A percentile compares a stretch with the other conserved stretches of the same genome.
phyloP scores from a whole-genome alignment of 1,140 invertebrate species.

The Trialeurodes vaporariorum region DNA sequence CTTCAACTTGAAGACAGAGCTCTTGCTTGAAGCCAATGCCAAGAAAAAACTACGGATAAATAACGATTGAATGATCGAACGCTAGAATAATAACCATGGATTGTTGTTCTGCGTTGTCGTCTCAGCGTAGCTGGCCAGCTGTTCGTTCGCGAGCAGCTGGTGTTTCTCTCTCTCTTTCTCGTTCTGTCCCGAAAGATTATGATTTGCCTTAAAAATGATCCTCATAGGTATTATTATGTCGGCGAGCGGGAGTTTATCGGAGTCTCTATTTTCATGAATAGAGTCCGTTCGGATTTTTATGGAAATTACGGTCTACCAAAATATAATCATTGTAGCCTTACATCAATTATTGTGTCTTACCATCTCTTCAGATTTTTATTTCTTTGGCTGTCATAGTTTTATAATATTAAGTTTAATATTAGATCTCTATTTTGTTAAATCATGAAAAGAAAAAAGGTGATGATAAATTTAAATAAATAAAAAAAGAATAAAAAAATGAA shows the following conservation, averaged over 20 bases:
- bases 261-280: not conserved
- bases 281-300: not conserved
- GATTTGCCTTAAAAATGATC: not conserved
- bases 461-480: not conserved
- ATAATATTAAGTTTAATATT: constrained; percentile 1
- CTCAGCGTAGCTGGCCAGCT: too few relatives aligned
- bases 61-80: not conserved
- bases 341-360: not conserved
- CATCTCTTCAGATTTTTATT: not conserved
- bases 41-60: not conserved
- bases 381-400: not conserved
- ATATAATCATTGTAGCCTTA: not conserved
- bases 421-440: not conserved
- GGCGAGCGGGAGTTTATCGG: not conserved
- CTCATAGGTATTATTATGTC: not conserved
- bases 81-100: too few relatives aligned
- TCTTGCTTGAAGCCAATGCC: constrained; percentile 14
- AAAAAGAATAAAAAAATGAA: not conserved
- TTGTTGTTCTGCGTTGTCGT: too few relatives aligned
- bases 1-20: constrained; percentile 24
- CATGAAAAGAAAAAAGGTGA: not conserved
- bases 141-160: not conserved
- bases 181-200: not conserved
- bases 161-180: not conserved
- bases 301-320: not conserved